phyloP scores from a whole-genome alignment of 1,140 invertebrate genomes.

The Cotesia chilonis region DNA sequence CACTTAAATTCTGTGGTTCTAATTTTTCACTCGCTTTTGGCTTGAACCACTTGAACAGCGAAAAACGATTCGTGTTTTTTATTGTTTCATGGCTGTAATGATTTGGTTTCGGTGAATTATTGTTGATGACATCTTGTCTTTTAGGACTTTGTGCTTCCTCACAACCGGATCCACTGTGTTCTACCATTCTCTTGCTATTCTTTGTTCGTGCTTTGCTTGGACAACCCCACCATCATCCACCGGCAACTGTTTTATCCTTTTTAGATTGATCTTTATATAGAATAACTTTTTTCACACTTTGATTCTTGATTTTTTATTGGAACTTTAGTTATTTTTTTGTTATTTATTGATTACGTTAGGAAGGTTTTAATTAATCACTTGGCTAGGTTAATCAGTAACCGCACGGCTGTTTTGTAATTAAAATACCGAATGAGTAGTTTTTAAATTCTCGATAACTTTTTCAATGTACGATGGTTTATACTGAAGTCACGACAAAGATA shows the following conservation, averaged over 20 bases:
- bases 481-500: constrained; percentile 56
- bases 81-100: neutral
- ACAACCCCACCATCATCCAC: constrained; percentile 34
- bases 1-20: constrained; percentile 19
- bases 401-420: neutral
- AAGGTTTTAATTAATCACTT: too few species aligned
- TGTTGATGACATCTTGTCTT: constrained; percentile 38
- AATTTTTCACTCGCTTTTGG: constrained; percentile 30
- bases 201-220: constrained; percentile 19
- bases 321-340: too few species aligned
- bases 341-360: too few species aligned
- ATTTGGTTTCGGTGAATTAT: neutral
- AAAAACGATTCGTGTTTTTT: constrained; percentile 47
- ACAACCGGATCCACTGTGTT: constrained; percentile 45
- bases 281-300: constrained; percentile 35
- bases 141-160: constrained; percentile 35
- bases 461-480: constrained; percentile 28
- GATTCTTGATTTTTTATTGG: neutral
- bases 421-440: neutral
- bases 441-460: neutral
- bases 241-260: constrained; percentile 14
- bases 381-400: too few species aligned
- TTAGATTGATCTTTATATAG: constrained; percentile 56
- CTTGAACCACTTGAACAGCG: constrained; percentile 60
- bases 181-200: constrained; percentile 54